Evolutionary conservation across 1,140 invertebrate genomes (phyloP).

Genomic region (Eciton burchellii): DNA sequence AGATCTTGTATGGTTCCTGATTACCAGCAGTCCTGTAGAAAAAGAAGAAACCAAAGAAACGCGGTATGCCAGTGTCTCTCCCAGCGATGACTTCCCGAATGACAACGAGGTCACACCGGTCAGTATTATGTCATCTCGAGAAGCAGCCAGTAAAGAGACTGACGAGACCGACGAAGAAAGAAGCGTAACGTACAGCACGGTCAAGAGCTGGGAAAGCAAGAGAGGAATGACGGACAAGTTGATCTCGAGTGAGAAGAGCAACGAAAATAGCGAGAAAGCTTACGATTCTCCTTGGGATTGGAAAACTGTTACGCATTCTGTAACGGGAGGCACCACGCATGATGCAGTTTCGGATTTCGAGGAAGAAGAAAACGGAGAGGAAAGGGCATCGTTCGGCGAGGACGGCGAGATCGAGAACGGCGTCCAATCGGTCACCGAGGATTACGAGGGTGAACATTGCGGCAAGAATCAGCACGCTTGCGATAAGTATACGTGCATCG

Average conservation of each 20-base stretch:
- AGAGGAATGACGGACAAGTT: background rate
- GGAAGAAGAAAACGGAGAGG: constrained; percentile 2
- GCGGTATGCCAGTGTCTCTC: background rate
- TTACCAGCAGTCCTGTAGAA: background rate
- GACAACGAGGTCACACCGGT: too few relatives aligned
- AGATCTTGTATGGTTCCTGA: background rate
- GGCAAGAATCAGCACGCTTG: constrained; percentile 84
- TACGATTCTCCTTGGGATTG: background rate
- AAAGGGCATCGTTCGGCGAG: background rate
- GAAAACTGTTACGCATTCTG: background rate
- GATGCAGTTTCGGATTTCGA: background rate
- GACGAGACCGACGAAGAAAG: background rate
- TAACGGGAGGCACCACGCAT: background rate
- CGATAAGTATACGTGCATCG: constrained; percentile 87
- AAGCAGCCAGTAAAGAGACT: background rate
- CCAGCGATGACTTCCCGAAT: background rate
- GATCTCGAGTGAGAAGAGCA: background rate
- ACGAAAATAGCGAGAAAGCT: constrained; percentile 24
- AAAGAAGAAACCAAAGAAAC: background rate
- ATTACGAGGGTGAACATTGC: constrained; percentile 34
- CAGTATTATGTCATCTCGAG: too few relatives aligned
- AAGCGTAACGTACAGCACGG: background rate
- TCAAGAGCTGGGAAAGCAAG: background rate
- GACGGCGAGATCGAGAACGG: background rate
- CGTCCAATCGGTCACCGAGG: background rate